Evolutionary conservation across 2,797 vertebrate species (phyloP), one percentile per base, ranked within the genome.

Genomic region (Fratercula arctica): DNA sequence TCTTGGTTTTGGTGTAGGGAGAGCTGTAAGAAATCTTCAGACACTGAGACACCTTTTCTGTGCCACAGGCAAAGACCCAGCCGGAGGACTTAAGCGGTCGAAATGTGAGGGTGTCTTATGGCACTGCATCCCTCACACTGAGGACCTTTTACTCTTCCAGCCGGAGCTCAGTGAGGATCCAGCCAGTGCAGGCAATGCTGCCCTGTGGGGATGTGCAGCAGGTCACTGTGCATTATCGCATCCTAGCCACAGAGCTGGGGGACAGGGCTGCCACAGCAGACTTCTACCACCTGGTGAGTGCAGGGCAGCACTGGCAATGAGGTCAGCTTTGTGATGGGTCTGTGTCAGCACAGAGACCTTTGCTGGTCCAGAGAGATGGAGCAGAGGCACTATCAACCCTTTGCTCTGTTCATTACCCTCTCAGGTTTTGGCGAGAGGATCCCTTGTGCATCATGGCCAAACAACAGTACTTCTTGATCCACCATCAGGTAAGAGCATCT

Each of bases 391-490:
- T 48, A 16, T 45, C 25, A 73, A 39, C 20, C 18, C 10, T 56
- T 31, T 43, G 31, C 13, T 88, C 53, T 93, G 28, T 59, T 90
- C 21, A 6, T 56, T 66, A 18, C 46, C n/a, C 19, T 12, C 81
- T 26, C 31, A 97, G 96, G 96, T 95, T 88, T 95, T 97, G 89
- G 87, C 95, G 54, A 96, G 96, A 92, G 96, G 96, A 51, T 96
- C 94, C 12, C 91, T 97, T 11, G 91, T 95, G 48, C 89, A 86
- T 79, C 87, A 94, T 3, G 93, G 94, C 8, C 93, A 90, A 81
- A 96, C 61, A 69, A 31, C 83, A 45, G 59, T 96, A 13, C 61
- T 61, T 88, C 89, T 96, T 86, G 85, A 67, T 84, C 50, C 73
- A 23, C 51, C 43, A 1, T 18, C 51, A 94, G 94, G 96, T 96